phyloP scores from a whole-genome alignment of 2,888 invertebrate species.

The Polyommatus iphigenia region DNA sequence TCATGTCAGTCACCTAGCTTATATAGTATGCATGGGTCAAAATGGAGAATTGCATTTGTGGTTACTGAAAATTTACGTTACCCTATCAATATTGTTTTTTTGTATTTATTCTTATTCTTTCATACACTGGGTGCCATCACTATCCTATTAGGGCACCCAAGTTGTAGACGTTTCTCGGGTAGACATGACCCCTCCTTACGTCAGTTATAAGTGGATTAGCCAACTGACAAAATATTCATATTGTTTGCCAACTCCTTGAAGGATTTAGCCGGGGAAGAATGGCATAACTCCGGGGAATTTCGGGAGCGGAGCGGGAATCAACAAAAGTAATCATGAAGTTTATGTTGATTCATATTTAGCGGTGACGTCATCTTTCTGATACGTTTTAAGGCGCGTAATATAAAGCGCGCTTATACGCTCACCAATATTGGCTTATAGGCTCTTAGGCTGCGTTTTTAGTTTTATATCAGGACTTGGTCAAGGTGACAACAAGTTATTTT shows the following conservation, averaged over 20 bases:
- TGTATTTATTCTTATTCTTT: no score
- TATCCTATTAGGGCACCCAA: not conserved
- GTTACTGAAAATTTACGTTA: no score
- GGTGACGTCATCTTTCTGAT: not conserved
- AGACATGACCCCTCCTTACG: not conserved
- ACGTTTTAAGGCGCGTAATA: not conserved
- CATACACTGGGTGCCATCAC: not conserved
- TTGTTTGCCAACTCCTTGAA: slow-evolving; percentile 34
- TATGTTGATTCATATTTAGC: not conserved
- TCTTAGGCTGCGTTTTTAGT: no score
- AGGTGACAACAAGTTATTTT: not conserved
- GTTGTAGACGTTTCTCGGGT: not conserved
- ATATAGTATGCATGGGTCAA: no score
- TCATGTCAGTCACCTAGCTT: no score
- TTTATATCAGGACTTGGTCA: no score
- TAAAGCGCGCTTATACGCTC: no score
- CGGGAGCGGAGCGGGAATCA: not conserved
- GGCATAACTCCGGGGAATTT: slow-evolving; percentile 10
- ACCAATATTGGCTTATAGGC: no score
- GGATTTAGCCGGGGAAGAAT: slow-evolving; percentile 30
- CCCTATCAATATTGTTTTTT: no score
- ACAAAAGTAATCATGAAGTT: slow-evolving; percentile 1
- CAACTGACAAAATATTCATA: slow-evolving; percentile 30
- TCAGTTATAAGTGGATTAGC: not conserved
- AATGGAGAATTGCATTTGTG: no score